phyloP scores from a whole-genome alignment of 1,140 invertebrate genomes.

The Drosophila serrata region DNA sequence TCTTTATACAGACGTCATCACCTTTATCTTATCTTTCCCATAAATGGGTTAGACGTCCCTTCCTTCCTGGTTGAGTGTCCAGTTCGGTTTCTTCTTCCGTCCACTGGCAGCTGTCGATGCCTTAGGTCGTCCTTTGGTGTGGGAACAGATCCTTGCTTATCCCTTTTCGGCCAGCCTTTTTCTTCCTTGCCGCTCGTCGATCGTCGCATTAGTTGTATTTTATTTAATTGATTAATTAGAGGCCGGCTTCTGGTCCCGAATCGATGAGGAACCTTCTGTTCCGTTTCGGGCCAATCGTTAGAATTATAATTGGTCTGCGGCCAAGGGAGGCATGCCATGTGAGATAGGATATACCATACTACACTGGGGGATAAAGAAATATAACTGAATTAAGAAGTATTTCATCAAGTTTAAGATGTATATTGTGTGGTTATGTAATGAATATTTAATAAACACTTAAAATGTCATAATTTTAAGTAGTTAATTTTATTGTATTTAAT shows the following conservation, averaged over 20 bases:
- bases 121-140: background rate
- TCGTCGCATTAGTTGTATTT: constrained; percentile 71
- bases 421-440: background rate
- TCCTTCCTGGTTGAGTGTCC: background rate
- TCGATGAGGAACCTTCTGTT: constrained; percentile 26
- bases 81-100: background rate
- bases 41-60: constrained; percentile 25
- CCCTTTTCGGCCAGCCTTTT: constrained; percentile 30
- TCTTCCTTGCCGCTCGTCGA: constrained; percentile 3
- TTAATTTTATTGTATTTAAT: no score
- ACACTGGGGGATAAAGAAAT: background rate
- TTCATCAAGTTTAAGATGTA: background rate
- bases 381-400: no score
- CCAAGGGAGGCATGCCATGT: constrained; percentile 23
- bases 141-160: constrained; percentile 28
- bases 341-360: constrained; percentile 10
- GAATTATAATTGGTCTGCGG: constrained; percentile 81
- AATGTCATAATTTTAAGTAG: no score
- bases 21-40: constrained; percentile 8
- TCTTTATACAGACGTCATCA: constrained; percentile 21
- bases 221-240: constrained; percentile 85
- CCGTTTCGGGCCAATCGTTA: constrained; percentile 63
- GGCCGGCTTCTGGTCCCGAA: constrained; percentile 61
- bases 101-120: constrained; percentile 32
- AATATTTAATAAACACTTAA: no score